phyloP scores from a whole-genome alignment of 2,797 vertebrate species.

The Paedocypris micromegethes region DNA sequence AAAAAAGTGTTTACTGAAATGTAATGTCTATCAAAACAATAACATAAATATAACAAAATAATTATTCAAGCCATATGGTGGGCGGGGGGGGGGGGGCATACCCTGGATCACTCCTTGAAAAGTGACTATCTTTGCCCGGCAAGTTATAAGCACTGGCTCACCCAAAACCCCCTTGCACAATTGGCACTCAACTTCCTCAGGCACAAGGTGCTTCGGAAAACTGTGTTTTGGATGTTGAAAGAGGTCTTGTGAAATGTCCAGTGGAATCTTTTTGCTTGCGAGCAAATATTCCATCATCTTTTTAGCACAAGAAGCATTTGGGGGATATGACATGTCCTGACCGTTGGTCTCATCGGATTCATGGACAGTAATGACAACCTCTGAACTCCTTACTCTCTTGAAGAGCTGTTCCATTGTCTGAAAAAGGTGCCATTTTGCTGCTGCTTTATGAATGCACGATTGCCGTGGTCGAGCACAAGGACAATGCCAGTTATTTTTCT shows the following conservation, averaged over 20 bases:
- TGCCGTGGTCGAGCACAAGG: background rate
- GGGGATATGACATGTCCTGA: slow-evolving; percentile 2
- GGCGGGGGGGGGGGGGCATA: no score
- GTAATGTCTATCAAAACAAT: background rate
- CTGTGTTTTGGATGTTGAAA: background rate
- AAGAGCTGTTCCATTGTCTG: background rate
- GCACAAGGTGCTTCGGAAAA: background rate
- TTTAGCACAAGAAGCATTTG: background rate
- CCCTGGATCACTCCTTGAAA: slow-evolving; percentile 8
- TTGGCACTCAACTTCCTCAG: slow-evolving; percentile 2
- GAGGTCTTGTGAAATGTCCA: background rate
- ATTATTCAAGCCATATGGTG: background rate
- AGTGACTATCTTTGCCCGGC: background rate
- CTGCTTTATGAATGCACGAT: background rate
- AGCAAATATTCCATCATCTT: background rate
- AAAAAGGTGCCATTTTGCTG: slow-evolving; percentile 2
- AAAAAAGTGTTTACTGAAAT: background rate
- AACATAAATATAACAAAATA: background rate
- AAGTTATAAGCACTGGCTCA: background rate
- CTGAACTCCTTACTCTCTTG: slow-evolving; percentile 1
- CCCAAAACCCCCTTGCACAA: background rate
- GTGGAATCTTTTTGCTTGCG: background rate
- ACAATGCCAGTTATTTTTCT: slow-evolving; percentile 1
- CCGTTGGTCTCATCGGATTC: background rate
- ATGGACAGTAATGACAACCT: background rate